These are phyloP conservation scores for Drosophila subquinaria DNA, from an alignment of 2,888 invertebrate species.

Conservation along the genomic window DNA sequence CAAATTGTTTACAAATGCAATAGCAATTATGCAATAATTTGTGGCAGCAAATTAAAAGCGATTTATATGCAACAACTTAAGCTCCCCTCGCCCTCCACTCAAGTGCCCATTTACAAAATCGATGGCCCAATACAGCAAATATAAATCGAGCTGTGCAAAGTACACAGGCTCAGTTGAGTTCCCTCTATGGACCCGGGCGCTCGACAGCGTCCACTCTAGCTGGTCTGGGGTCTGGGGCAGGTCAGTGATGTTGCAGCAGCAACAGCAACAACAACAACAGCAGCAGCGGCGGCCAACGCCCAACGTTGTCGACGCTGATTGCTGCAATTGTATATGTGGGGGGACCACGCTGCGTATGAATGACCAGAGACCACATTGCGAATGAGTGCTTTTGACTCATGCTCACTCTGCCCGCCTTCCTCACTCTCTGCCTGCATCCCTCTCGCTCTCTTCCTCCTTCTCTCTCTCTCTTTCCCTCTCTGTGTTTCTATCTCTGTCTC, in stretches of 20 bases:
- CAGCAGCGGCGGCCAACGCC: slow-evolving; percentile 63
- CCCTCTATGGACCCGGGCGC: slow-evolving; percentile 5
- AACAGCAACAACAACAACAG: background rate
- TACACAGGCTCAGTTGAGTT: slow-evolving; percentile 24
- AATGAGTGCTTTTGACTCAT: slow-evolving; percentile 74
- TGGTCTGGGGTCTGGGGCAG: slow-evolving; percentile 19
- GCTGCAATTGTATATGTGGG: slow-evolving; percentile 69
- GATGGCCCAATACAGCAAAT: slow-evolving; percentile 68
- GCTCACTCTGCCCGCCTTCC: slow-evolving; percentile 24
- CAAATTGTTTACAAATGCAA: slow-evolving; percentile 79
- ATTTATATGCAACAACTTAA: slow-evolving; percentile 65
- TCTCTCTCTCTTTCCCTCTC: slow-evolving; percentile 2
- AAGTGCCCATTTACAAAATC: slow-evolving; percentile 47
- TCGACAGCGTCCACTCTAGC: slow-evolving; percentile 13
- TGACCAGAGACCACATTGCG: slow-evolving; percentile 77
- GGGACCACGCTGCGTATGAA: slow-evolving; percentile 72
- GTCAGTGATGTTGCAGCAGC: slow-evolving; percentile 15
- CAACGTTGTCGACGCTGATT: slow-evolving; percentile 64
- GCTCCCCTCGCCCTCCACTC: background rate
- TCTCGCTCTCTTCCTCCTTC: slow-evolving; percentile 1
- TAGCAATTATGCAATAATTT: slow-evolving; percentile 78
- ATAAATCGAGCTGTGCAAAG: slow-evolving; percentile 54
- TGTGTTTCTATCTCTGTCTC: slow-evolving; percentile 7
- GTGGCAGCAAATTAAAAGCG: slow-evolving; percentile 73
- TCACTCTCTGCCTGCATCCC: background rate